phyloP scores from a whole-genome alignment of 2,888 invertebrate genomes.

The Melinaea marsaeus region DNA sequence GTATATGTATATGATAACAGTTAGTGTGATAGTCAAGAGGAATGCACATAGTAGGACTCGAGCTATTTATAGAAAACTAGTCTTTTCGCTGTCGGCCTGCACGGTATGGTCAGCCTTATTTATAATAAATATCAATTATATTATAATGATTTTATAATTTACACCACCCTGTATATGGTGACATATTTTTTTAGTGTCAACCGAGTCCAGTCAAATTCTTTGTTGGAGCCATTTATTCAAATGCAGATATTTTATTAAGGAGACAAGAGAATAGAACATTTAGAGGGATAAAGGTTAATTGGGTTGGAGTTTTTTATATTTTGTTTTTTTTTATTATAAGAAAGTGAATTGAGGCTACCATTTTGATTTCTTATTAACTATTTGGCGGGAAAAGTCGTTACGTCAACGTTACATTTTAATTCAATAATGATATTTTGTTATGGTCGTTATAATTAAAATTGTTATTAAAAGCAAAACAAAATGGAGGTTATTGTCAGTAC shows the following conservation, averaged over 20 bases:
- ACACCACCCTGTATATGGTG: constrained; percentile 42
- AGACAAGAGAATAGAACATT: constrained; percentile 40
- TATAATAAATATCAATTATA: too few species aligned
- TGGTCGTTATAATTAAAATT: too few species aligned
- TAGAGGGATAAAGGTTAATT: constrained; percentile 39
- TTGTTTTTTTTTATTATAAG: constrained; percentile 1
- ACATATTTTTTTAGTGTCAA: constrained; percentile 50
- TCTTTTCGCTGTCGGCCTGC: background rate
- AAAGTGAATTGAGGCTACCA: background rate
- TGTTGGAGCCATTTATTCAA: constrained; percentile 41
- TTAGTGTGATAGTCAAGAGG: background rate
- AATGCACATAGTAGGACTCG: background rate
- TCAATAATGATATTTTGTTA: too few species aligned
- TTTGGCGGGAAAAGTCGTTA: too few species aligned
- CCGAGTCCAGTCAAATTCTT: constrained; percentile 46
- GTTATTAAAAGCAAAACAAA: too few species aligned
- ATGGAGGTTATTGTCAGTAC: too few species aligned
- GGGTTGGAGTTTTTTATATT: constrained; percentile 33
- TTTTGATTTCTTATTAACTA: too few species aligned
- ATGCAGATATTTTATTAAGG: constrained; percentile 44
- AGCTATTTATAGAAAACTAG: constrained; percentile 20
- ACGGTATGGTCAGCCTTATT: too few species aligned
- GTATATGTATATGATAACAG: too few species aligned
- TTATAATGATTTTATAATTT: background rate
- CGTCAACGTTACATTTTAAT: too few species aligned